Base-by-base conservation (phyloP, 2,888 invertebrate species). In the Drosophila paucipuncta region DNA sequence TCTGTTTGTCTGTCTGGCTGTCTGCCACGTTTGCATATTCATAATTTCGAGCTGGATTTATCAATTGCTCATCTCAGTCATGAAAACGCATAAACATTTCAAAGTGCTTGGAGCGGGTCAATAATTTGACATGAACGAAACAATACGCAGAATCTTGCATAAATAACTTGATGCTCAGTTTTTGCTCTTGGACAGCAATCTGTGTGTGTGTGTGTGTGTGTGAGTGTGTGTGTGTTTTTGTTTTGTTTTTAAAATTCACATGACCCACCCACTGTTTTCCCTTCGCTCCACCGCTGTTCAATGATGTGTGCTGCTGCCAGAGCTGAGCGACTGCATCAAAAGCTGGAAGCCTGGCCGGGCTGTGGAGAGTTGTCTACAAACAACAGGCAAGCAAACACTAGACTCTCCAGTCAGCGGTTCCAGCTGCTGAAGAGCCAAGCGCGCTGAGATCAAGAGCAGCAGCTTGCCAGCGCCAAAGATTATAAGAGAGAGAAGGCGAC, bases 71-170 rank as follows among this genome's bases (percentile, higher is more conserved):
- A 92, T 92, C 92, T 92, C 83, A 82, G 91, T 91, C 92, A 92
- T 92, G 92, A 86, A 92, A 91, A 89, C 88, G 83, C 92, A 92
- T 92, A 92, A 92, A 92, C 92, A 92, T 92, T 91, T 92, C 92
- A 91, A 85, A 81, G 80, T 77, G 80, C 78, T 81, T 72, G 81
- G 85, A 91, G 90, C 78, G 82, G 85, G 87, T 92, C 92, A 92
- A 92, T 92, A 92, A 92, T 90, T 92, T 92, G 78, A 90, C 91
- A 91, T 89, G 86, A 91, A 92, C 91, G 91, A 91, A 91, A 92
- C 89, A 88, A 90, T 88, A 88, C 76, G 74, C 73, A 68, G 82
- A 84, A 68, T 30, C 47, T 50, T 37, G 63, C 31, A 77, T 62
- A 75, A 57, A 61, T 59, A 66, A 68, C 55, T 55, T 33, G 54